Percentiles rank a stretch among this genome's conserved stretches.
phyloP scores from a whole-genome alignment of 2,888 invertebrate genomes.

The Chymomyza caudatula region DNA sequence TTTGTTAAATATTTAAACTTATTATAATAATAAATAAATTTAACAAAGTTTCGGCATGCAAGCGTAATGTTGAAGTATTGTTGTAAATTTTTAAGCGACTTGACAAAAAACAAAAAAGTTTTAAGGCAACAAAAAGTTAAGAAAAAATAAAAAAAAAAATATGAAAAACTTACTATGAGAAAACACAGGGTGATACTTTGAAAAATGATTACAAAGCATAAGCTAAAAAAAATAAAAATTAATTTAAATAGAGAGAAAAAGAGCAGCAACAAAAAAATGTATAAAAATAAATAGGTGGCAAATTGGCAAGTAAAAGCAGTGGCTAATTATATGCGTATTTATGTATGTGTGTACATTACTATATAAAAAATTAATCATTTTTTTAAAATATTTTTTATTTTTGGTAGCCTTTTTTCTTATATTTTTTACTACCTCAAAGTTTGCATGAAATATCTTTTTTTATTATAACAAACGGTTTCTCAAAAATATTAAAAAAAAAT shows the following conservation, averaged over 20 bases:
- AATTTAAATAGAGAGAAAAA: not conserved
- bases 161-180: slow-evolving; percentile 67
- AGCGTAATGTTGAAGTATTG: slow-evolving; percentile 48
- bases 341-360: slow-evolving; percentile 28
- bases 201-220: slow-evolving; percentile 65
- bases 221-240: slow-evolving; percentile 56
- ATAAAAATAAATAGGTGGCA: slow-evolving; percentile 43
- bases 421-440: not conserved
- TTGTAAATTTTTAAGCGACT: slow-evolving; percentile 64
- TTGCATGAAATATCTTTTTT: not conserved
- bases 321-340: slow-evolving; percentile 64
- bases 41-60: slow-evolving; percentile 52
- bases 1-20: slow-evolving; percentile 43
- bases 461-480: not conserved
- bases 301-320: slow-evolving; percentile 43
- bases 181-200: slow-evolving; percentile 77
- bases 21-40: slow-evolving; percentile 42
- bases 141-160: slow-evolving; percentile 41
- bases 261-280: slow-evolving; percentile 35
- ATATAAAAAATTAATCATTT: slow-evolving; percentile 45
- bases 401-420: too few relatives aligned
- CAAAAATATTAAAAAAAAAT: slow-evolving; percentile 11
- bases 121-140: slow-evolving; percentile 20
- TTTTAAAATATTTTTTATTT: not conserved
- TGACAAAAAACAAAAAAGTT: slow-evolving; percentile 19